A percentile compares a stretch with the other conserved stretches of the same genome.
Conservation (phyloP, 2,888 invertebrate species). For the Melipona beecheii region DNA sequence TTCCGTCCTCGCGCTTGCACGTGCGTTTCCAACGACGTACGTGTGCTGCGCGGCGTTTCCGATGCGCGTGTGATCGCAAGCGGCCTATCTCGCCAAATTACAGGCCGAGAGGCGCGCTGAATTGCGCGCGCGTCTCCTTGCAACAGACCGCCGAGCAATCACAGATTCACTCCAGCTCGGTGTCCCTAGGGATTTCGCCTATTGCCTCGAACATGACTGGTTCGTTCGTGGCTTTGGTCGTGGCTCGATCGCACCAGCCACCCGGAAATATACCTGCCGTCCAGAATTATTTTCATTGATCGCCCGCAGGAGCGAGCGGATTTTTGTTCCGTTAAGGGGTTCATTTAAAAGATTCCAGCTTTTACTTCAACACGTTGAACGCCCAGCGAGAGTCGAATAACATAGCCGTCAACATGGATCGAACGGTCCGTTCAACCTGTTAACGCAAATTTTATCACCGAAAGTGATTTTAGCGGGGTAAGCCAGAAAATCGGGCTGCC, state of each 20-base stretch:
- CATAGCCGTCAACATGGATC: too few species aligned
- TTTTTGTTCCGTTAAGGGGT: not conserved
- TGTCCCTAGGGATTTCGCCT: conserved; percentile 38
- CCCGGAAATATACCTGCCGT: not conserved
- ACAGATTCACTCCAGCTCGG: conserved; percentile 27
- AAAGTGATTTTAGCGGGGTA: too few species aligned
- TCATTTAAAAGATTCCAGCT: not conserved
- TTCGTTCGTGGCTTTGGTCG: not conserved
- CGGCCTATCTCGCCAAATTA: conserved; percentile 62
- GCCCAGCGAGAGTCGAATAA: too few species aligned
- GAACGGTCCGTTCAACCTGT: too few species aligned
- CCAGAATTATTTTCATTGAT: not conserved
- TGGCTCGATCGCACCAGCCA: not conserved
- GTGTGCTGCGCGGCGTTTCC: not conserved
- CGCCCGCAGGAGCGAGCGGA: not conserved
- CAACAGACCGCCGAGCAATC: conserved; percentile 41
- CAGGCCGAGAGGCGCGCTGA: conserved; percentile 19
- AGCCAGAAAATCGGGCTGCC: too few species aligned
- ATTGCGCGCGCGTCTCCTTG: conserved; percentile 34
- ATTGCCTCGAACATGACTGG: conserved; percentile 1
- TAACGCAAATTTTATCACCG: too few species aligned
- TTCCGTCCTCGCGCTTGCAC: not conserved
- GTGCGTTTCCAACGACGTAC: not conserved
- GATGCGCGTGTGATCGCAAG: not conserved
- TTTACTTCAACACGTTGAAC: too few species aligned